These are phyloP conservation scores for Enteromius unitaeniatus DNA, from an alignment of 2,797 vertebrate genomes.

Conservation along the genomic window DNA sequence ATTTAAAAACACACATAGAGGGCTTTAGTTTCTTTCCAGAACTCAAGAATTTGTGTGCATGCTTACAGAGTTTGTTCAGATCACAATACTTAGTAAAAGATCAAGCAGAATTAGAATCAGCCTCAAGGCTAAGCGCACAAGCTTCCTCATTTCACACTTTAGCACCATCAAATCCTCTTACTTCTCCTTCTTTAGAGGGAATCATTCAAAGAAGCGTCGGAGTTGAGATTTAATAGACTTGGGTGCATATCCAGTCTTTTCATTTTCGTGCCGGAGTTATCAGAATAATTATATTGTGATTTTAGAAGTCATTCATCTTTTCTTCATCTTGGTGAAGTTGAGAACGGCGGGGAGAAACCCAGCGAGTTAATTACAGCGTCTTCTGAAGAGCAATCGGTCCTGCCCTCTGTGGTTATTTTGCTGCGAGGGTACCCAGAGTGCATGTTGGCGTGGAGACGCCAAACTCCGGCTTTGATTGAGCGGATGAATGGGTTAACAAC, in stretches of 20 bases:
- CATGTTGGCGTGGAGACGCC: conserved; percentile 21
- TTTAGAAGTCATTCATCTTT: conserved; percentile 71
- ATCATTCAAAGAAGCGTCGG: not conserved
- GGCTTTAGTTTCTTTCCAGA: not conserved
- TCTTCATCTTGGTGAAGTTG: conserved; percentile 61
- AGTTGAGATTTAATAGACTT: not conserved
- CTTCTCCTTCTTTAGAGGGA: not conserved
- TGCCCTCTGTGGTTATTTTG: conserved; percentile 72
- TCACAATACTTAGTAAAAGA: not conserved
- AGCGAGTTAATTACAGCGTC: conserved; percentile 76
- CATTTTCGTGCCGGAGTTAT: conserved; percentile 68
- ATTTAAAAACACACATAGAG: not conserved
- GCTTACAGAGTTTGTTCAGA: not conserved
- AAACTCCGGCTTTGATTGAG: conserved; percentile 29
- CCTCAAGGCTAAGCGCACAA: not conserved
- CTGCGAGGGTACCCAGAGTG: conserved; percentile 58
- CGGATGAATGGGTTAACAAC: conserved; percentile 47
- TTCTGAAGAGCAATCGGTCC: conserved; percentile 58
- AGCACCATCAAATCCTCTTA: conserved; percentile 15
- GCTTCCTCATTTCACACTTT: conserved; percentile 21
- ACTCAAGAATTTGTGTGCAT: not conserved
- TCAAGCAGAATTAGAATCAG: conserved; percentile 1
- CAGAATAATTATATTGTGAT: conserved; percentile 82
- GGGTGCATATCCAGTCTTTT: conserved; percentile 61
- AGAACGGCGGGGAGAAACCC: conserved; percentile 61